Evolutionary conservation across 2,797 vertebrate genomes (phyloP), one percentile per base, ranked within the genome.

Genomic region (Coendou prehensilis): DNA sequence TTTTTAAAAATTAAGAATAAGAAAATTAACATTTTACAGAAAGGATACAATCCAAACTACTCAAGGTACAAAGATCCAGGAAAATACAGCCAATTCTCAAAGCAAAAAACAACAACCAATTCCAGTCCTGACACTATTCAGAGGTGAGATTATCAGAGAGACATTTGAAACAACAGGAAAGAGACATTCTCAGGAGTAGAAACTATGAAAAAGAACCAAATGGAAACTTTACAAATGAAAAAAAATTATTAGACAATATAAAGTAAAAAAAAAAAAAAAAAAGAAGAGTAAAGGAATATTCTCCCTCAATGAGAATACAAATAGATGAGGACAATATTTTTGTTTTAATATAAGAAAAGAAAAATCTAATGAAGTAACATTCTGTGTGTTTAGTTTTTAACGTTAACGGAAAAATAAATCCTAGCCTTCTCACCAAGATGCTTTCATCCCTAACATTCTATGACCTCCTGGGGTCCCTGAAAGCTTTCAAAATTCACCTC

Each of bases 141-240:
- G 33, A 67, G n/a, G 37, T 78, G 54, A 81, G 17, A 80, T 71
- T 37, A 45, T 79, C 56, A 75, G 81, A 96, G 30, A 94, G 13
- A 22, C 18, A 79, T 23, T 57, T 67, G 57, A 71, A 71, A 64
- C 47, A 9, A 67, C 23, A 76, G 33, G 18, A 57, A 90, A 85
- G 26, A 79, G 37, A 59, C 33, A 23, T 56, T 64, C n/a, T 71
- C 81, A 26, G 47, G 63, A 79, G 33, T 10, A 82, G 8, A 33
- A 73, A 71, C 33, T 45, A 91, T 81, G 61, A 86, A 50, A 81
- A 78, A 86, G 30, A 95, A 83, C 18, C 83, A 91, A 94, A 78
- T 20, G 9, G 33, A 94, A 93, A 93, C 1, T 75, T 56, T 30
- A 23, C 14, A 79, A 87, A 6, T 57, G 28, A 83, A 69, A 93